Base-by-base conservation (phyloP, 1,140 invertebrate species). In the Heliconius melpomene region DNA sequence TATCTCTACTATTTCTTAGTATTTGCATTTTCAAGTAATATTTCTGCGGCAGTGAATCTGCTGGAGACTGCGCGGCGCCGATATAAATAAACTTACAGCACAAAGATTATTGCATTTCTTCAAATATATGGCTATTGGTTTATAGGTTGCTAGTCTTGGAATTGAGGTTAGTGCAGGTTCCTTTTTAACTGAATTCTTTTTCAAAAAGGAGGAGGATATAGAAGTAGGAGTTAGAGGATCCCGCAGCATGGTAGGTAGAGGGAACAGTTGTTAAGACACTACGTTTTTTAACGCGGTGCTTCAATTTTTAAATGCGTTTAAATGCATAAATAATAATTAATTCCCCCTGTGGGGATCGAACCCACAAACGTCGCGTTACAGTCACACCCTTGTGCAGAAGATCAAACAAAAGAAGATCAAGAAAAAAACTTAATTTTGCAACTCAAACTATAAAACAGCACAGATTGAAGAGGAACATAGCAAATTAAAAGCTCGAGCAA, bases 11-110 rank as follows among this genome's bases (percentile, higher is more conserved):
- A 78, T 78, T 78, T 81, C 70, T 75, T 72, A 60, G 38, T 78
- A 81, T 81, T 81, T 81, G 77, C 80, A 81, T 81, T 78, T 60
- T 73, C 76, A 75, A 36, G 76, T 73, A 74, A 81, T 81, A 78
- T 81, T 77, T 81, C 73, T 40, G 36, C 60, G 57, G 76, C 79
- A 78, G 73, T 77, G 32, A 60, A 76, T 72, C 79, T 52, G 71
- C 26, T 52, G 29, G 80, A 81, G 80, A 78, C 80, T 40, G 57
- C 74, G 72, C 40, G 80, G 72, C 75, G 75, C 79, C 52, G 50
- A 66, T 20, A 78, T 72, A 81, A 78, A 81, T 81, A 78, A 78
- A 75, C 71, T 78, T 73, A 70, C 60, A 60, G 54, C 20, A 26
- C 16, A n/a, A 29, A 66, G 60, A 66, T 66, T 75, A 75, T 75